Evolutionary conservation across 2,888 invertebrate genomes (phyloP).

Genomic region (Octodonta nipae): DNA sequence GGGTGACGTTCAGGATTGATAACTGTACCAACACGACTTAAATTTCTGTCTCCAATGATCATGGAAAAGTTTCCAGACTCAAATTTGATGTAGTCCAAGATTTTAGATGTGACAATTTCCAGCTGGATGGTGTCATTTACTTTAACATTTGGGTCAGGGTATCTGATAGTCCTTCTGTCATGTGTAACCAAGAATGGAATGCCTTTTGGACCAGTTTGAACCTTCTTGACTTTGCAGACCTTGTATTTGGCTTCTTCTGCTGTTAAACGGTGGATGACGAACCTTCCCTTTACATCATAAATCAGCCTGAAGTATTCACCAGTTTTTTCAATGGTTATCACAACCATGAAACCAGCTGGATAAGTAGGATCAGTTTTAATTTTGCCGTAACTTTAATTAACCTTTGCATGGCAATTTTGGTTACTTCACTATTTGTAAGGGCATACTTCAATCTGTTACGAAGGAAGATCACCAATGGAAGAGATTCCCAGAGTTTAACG

Average conservation of each 20-base stretch:
- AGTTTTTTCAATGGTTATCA: conserved; percentile 95
- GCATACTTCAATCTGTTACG: conserved; percentile 97
- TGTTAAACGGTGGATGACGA: conserved; percentile 92
- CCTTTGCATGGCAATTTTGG: conserved; percentile 95
- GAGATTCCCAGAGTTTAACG: no score
- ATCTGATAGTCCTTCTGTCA: conserved; percentile 95
- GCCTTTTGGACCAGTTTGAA: conserved; percentile 84
- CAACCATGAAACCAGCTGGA: conserved; percentile 99
- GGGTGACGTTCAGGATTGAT: conserved; percentile 96
- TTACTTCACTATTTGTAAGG: conserved; percentile 88
- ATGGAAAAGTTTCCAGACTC: conserved; percentile 97
- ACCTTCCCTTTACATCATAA: conserved; percentile 97
- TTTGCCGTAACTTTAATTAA: conserved; percentile 94
- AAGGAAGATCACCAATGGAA: conserved; percentile 91
- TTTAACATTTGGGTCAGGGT: conserved; percentile 94
- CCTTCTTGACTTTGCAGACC: conserved; percentile 85
- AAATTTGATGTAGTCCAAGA: conserved; percentile 96
- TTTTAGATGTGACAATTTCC: conserved; percentile 86
- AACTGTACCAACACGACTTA: conserved; percentile 96
- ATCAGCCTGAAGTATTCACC: conserved; percentile 94
- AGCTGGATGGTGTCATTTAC: conserved; percentile 85
- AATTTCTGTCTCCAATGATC: conserved; percentile 99
- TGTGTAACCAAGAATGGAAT: conserved; percentile 93
- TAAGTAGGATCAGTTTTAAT: conserved; percentile 94
- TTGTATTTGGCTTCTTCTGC: conserved; percentile 98